phyloP scores from a whole-genome alignment of 2,113 vertebrate genomes.

The Poeciliopsis retropinna region DNA sequence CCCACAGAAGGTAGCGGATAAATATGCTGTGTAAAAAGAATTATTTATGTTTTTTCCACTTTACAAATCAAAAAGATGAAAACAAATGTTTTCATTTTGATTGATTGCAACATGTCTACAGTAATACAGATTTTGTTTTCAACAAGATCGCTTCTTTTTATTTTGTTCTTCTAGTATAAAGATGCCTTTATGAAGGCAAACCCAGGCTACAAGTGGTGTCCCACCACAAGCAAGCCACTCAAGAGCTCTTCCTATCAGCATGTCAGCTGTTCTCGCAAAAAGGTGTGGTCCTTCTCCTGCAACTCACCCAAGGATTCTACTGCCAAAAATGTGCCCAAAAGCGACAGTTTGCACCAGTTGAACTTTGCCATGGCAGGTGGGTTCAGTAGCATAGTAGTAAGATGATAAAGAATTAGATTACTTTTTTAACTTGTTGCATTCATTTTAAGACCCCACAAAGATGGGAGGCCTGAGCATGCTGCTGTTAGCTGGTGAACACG shows the following conservation, averaged over 20 bases:
- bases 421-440: slow-evolving; percentile 19
- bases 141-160: not conserved
- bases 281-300: slow-evolving; percentile 90
- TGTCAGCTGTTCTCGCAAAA: slow-evolving; percentile 88
- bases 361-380: slow-evolving; percentile 98
- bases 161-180: slow-evolving; percentile 86
- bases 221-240: slow-evolving; percentile 95
- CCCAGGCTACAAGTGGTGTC: slow-evolving; percentile 99
- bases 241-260: slow-evolving; percentile 85
- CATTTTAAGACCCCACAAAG: slow-evolving; percentile 90
- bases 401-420: not conserved
- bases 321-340: slow-evolving; percentile 87
- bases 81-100: not conserved
- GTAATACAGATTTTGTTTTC: not conserved
- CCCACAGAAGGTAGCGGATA: too few species aligned
- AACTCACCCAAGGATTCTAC: slow-evolving; percentile 88
- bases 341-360: slow-evolving; percentile 91
- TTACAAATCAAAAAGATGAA: not conserved
- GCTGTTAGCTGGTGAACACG: slow-evolving; percentile 95
- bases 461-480: slow-evolving; percentile 99
- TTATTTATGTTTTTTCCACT: too few species aligned
- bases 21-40: too few species aligned
- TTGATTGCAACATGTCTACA: not conserved
- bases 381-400: slow-evolving; percentile 42
- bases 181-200: slow-evolving; percentile 99